Base-by-base conservation (phyloP, 1,140 invertebrate genomes). In the Chelonus insularis region DNA sequence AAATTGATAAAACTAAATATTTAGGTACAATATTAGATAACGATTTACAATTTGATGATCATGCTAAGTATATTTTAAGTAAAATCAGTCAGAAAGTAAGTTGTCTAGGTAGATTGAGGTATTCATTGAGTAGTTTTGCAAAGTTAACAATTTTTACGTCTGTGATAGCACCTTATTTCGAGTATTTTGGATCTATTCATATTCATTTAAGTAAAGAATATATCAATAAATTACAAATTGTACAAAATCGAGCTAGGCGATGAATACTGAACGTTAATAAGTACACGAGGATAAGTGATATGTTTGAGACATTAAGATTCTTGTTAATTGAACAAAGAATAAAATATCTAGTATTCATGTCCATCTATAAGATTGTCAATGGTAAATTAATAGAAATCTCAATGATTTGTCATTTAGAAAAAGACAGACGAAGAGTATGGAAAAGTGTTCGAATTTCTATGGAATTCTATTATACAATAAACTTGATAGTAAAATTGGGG, bases 191-290 rank as follows among this genome's bases (percentile, higher is more conserved):
- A 4, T 37, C 60, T 12, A n/a, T 68, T 1, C 8, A 58, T 21
- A 45, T 58, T 2, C 21, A 23, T 43, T 39, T 60, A 41, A 45
- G n/a, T 18, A 50, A 64, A 14, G 54, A 45, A 20, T 21, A 57
- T 12, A 32, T 64, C 1, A 36, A 18, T 11, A 39, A 9, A 60
- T 14, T 66, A 1, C 64, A 67, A 43, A 52, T 16, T n/a, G 7
- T 12, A 0, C 37, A 64, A 51, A 61, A 64, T 29, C 48, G 60
- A 25, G 47, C 60, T 23, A 66, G 60, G 55, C 45, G 61, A 45
- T 34, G 32, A n/a, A 62, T 66, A 9, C 54, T 62, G 7, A 34
- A 59, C 8, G 51, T 45, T 20, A 25, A 55, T 25, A 45, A 37
- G 37, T 14, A 36, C 51, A 59, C 60, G 4, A 43, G 18, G 37